Conservation (phyloP, 2,113 vertebrate species). For the Quiscalus mexicanus region DNA sequence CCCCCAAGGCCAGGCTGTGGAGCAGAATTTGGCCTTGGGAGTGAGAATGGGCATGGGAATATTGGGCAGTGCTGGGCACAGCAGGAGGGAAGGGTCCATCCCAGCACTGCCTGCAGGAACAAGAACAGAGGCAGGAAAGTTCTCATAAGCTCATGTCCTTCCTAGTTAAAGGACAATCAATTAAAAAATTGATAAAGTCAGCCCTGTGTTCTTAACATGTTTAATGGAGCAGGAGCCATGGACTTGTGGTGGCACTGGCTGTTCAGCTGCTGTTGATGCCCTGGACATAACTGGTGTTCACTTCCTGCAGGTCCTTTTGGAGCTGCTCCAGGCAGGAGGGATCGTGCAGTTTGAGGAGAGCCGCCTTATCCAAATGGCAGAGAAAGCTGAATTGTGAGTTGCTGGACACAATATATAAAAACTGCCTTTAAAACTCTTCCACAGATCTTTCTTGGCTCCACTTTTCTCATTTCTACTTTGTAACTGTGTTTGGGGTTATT, state of each 20-base stretch:
- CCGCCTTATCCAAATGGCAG: slow-evolving; percentile 87
- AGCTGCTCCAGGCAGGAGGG: slow-evolving; percentile 93
- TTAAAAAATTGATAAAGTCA: neutral
- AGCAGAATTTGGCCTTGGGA: neutral
- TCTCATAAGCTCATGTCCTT: neutral
- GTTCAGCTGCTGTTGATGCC: neutral
- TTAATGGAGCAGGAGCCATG: neutral
- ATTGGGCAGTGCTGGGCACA: neutral
- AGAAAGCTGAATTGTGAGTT: slow-evolving; percentile 96
- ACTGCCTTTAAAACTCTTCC: neutral
- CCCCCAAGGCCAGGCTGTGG: neutral
- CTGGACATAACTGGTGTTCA: neutral
- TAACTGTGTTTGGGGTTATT: neutral
- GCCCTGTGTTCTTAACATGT: neutral
- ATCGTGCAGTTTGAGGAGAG: slow-evolving; percentile 94
- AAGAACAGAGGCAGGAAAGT: neutral
- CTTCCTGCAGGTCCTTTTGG: slow-evolving; percentile 87
- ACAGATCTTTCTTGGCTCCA: neutral
- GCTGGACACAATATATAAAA: neutral
- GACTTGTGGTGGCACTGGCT: neutral
- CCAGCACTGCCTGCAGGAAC: neutral
- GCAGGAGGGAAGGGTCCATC: neutral
- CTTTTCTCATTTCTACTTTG: neutral
- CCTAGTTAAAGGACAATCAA: neutral
- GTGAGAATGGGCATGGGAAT: fast-evolving